These are phyloP conservation scores for Ditula angustiorana DNA, from an alignment of 2,888 invertebrate species.

Conservation along the genomic window DNA sequence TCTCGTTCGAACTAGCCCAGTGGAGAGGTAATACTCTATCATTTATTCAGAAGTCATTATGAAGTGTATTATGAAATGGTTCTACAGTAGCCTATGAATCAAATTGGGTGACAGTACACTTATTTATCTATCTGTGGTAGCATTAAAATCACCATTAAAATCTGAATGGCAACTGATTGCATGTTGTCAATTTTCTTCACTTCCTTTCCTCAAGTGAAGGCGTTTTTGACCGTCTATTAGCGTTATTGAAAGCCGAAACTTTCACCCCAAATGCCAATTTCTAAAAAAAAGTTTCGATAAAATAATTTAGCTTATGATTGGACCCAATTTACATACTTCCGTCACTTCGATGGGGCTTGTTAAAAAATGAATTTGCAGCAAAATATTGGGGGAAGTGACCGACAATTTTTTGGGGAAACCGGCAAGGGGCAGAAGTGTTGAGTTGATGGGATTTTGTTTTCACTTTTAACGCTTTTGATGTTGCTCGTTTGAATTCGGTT, in stretches of 20 bases:
- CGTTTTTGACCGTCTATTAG: background rate
- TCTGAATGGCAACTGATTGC: background rate
- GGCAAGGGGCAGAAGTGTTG: slow-evolving; percentile 12
- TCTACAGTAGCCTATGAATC: no score
- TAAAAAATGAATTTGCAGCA: slow-evolving; percentile 16
- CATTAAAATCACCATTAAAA: no score
- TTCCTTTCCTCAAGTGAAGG: background rate
- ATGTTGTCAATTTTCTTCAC: background rate
- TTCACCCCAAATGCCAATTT: slow-evolving; percentile 35
- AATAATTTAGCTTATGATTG: slow-evolving; percentile 48
- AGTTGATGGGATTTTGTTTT: slow-evolving; percentile 33
- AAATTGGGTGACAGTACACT: no score
- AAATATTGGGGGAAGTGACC: slow-evolving; percentile 16
- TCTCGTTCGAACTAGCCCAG: no score
- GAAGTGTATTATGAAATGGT: no score
- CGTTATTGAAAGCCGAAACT: slow-evolving; percentile 5
- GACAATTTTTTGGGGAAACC: background rate
- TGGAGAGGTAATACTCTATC: no score
- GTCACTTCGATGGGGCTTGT: slow-evolving; percentile 19
- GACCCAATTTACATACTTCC: slow-evolving; percentile 47
- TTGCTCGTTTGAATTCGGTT: background rate
- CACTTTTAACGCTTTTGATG: slow-evolving; percentile 17
- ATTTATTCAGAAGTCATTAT: no score
- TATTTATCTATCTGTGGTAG: no score
- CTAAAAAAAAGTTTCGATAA: slow-evolving; percentile 45